Base-by-base conservation (phyloP, 2,113 vertebrate species). In the Tachysurus fulvidraco region DNA sequence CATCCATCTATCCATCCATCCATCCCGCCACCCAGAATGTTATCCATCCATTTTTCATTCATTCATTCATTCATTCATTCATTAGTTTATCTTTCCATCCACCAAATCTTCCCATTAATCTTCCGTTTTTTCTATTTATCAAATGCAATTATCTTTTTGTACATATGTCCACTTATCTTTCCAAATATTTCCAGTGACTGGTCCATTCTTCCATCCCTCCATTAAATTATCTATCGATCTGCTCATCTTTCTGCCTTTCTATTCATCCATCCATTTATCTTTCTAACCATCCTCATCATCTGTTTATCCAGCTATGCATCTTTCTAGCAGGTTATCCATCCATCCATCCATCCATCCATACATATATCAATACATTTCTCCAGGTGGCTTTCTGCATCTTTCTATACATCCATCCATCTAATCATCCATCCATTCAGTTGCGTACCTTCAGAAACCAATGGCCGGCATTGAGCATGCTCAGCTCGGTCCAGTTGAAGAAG, bases 401-500 rank as follows among this genome's bases (percentile, higher is more conserved):
- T 52, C 1, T 1, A 16, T 76, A 12, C 21, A 50, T 77, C 44
- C 23, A 76, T 52, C 23, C 73, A 50, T 76, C 71, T 41, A 46
- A 50, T 44, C 23, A 76, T 79, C 28, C 77, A 79, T 30, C 14
- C n/a, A 36, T 16, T 0, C 54, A 79, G 8, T 8, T 36, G 16
- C 10, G 13, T 65, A 99, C 98, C 97, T 94, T 94, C 11, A 99
- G 93, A 94, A 99, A 99, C 98, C 98, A 99, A 85, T 94, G 94
- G 30, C 98, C 98, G 0, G 98, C 96, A 0, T 97, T 99, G 81
- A 99, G 97, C 62, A 93, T 94, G 85, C 96, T 94, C 84, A 99
- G 93, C 88, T 97, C 93, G 0, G 98, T 98, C 98, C 98, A 99
- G 95, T 99, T 99, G 93, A 99, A 96, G 94, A 93, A 91, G 57